Percentiles rank a stretch among this genome's conserved stretches.
Conservation (phyloP, 30 jellyfish, hydroid and myxozoan species). For the Pseudorhiza aurosa region DNA sequence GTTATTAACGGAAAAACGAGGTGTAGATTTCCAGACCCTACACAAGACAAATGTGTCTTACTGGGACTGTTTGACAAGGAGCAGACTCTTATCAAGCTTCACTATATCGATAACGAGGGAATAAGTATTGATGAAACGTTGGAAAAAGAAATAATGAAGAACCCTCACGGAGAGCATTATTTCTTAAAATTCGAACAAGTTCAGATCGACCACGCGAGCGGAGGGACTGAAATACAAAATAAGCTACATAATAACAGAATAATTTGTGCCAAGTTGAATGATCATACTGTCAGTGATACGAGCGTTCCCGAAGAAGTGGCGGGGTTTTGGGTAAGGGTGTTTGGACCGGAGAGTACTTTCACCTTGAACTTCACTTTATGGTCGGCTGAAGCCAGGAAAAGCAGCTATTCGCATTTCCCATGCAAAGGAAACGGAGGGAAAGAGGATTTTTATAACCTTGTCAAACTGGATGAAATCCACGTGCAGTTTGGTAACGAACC, state of each 20-base stretch:
- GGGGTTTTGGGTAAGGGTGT: conserved; percentile 85
- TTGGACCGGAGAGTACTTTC: conserved; percentile 61
- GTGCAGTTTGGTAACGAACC: conserved; percentile 52
- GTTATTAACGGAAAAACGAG: conserved; percentile 79
- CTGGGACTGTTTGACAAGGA: conserved; percentile 69
- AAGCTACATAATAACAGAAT: conserved; percentile 12
- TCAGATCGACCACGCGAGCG: conserved; percentile 45
- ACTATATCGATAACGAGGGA: conserved; percentile 48
- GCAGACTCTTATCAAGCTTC: conserved; percentile 47
- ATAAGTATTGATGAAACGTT: conserved; percentile 36
- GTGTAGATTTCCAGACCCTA: conserved; percentile 83
- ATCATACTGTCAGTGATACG: conserved; percentile 70
- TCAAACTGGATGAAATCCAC: conserved; percentile 55
- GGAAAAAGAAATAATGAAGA: conserved; percentile 39
- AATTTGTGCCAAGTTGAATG: conserved; percentile 68
- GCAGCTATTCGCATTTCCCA: not conserved
- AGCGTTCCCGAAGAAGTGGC: conserved; percentile 81
- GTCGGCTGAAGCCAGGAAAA: conserved; percentile 62
- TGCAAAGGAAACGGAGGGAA: conserved; percentile 13
- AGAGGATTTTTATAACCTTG: conserved; percentile 36
- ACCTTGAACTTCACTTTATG: conserved; percentile 76
- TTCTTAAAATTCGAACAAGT: conserved; percentile 45
- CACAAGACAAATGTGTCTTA: conserved; percentile 76
- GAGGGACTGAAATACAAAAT: conserved; percentile 28
- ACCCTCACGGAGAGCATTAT: conserved; percentile 45